Base-by-base conservation (phyloP, 2,113 vertebrate species). In the Nansenia antarctica region DNA sequence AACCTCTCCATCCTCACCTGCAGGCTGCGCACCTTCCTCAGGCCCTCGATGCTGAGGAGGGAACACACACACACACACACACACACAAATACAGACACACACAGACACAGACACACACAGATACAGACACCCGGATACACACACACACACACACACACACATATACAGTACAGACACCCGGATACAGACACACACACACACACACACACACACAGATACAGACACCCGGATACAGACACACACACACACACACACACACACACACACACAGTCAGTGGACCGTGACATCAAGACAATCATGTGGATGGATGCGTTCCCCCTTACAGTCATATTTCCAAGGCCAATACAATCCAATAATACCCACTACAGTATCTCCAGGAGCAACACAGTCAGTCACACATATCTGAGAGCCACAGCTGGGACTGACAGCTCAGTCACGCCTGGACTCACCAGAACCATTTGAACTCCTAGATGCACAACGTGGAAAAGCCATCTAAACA, bases 1-100 rank as follows among this genome's bases (percentile, higher is more conserved):
- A 99, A 96, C 58, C 92, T 93, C 42, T 93, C 93, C 67, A 97
- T 95, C 29, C 94, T 92, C 54, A 93, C 93, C 85, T 95, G 97
- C 82, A 99, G 88, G 0, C 91, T 95, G 49, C 85, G 84, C 34
- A 98, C 96, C 86, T 99, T 98, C 63, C 97, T 88, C 82, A 98
- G 86, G 14, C 97, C 98, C 70, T 98, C 94, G 5, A 99, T 94
- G 69, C 97, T 99, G 31, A 2, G 42, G 31, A 39, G 1, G 29
- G 27, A 5, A 14, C 30, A 29, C 12, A 31, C 35, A 31, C 49
- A 14, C 5, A 57, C 29, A n/a, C 22, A 27, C 29, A n/a, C 14
- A 12, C 6, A 18, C 5, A 37, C 45, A 26, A 18, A 45, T n/a
- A 24, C 12, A 24, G 14, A 24, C 37, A 59, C 37, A 39, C 65